Conservation (phyloP, 1,140 invertebrate species). For the Melitaea cinxia region DNA sequence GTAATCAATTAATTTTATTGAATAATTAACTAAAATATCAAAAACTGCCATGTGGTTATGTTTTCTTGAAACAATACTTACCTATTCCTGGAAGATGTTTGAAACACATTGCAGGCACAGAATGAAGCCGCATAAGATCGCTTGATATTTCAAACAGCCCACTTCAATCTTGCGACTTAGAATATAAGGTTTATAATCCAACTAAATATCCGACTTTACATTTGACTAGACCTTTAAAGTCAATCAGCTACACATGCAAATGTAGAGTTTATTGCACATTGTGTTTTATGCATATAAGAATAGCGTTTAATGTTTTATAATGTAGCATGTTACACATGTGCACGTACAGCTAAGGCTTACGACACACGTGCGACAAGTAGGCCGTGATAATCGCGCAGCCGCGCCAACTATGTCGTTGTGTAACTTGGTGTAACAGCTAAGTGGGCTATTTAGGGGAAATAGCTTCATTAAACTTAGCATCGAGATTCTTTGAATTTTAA, state of each 20-base stretch:
- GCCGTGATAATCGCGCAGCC: conserved; percentile 59
- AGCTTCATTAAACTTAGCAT: conserved; percentile 28
- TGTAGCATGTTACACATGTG: conserved; percentile 11
- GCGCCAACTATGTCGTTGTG: conserved; percentile 52
- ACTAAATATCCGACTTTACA: neutral
- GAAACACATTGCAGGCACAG: conserved; percentile 14
- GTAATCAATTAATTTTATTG: neutral
- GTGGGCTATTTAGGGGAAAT: conserved; percentile 38
- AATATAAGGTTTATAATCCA: neutral
- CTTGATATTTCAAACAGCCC: neutral
- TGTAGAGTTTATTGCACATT: neutral
- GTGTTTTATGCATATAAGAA: conserved; percentile 1
- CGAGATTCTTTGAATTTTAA: conserved; percentile 1
- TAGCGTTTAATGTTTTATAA: neutral
- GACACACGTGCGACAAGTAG: conserved; percentile 58
- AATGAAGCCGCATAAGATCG: conserved; percentile 25
- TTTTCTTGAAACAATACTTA: neutral
- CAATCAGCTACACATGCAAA: too few relatives aligned
- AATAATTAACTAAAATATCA: too few relatives aligned
- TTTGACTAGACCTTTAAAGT: neutral
- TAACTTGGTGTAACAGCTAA: conserved; percentile 41
- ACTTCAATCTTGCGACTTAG: neutral
- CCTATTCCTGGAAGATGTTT: conserved; percentile 12
- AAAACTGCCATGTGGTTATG: neutral
- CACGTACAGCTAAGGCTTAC: conserved; percentile 43